A percentile compares a stretch with the other conserved stretches of the same genome.
phyloP scores from a whole-genome alignment of 2,888 invertebrate genomes.

The Pandemis corylana region DNA sequence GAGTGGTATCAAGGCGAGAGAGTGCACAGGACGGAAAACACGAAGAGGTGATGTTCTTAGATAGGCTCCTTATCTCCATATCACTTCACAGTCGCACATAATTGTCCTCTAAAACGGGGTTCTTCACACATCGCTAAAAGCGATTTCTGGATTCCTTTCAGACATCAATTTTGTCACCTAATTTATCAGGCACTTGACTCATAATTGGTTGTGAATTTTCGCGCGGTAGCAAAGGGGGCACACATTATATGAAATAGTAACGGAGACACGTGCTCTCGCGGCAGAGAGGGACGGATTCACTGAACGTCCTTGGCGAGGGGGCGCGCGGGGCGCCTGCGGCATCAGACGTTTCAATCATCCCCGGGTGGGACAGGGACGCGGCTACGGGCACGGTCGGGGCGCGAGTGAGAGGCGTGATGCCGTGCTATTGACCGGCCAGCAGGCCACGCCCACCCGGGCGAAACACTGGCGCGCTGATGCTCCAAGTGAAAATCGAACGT shows the following conservation, averaged over 20 bases:
- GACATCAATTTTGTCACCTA: slow-evolving; percentile 78
- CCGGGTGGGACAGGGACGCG: slow-evolving; percentile 71
- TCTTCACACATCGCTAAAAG: slow-evolving; percentile 73
- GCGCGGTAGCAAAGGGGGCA: slow-evolving; percentile 80
- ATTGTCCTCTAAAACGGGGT: slow-evolving; percentile 73
- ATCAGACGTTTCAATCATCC: slow-evolving; percentile 85
- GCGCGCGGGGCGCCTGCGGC: slow-evolving; percentile 84
- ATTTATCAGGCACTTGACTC: slow-evolving; percentile 83
- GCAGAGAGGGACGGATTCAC: slow-evolving; percentile 85
- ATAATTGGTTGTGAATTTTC: slow-evolving; percentile 83
- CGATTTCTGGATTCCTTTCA: slow-evolving; percentile 75
- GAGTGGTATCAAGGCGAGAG: slow-evolving; percentile 70
- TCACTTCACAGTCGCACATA: slow-evolving; percentile 75
- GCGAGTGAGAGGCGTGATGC: slow-evolving; percentile 70
- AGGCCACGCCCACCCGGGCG: slow-evolving; percentile 84
- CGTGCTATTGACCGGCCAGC: slow-evolving; percentile 84
- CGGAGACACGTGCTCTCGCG: slow-evolving; percentile 84
- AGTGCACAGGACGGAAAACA: slow-evolving; percentile 79
- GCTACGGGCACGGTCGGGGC: slow-evolving; percentile 50
- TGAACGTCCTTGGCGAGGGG: slow-evolving; percentile 84
- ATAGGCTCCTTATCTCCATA: slow-evolving; percentile 79
- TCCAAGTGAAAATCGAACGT: slow-evolving; percentile 84
- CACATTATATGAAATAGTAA: slow-evolving; percentile 84
- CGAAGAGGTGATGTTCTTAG: slow-evolving; percentile 73
- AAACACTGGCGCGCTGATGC: slow-evolving; percentile 79